Conservation (phyloP, 2,797 vertebrate species). For the Glossophaga mutica region DNA sequence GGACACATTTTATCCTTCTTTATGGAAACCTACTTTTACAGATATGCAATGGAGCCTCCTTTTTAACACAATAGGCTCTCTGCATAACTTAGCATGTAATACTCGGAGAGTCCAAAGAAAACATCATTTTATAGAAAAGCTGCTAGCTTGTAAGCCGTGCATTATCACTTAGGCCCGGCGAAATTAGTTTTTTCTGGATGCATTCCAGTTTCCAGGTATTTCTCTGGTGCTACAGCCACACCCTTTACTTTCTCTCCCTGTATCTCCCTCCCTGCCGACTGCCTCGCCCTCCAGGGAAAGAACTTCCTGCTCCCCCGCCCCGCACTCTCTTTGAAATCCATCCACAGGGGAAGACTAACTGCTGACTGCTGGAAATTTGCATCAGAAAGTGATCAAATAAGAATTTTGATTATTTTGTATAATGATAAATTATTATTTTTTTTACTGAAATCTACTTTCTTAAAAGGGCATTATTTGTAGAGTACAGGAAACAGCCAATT, state of each 20-base stretch:
- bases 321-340: slow-evolving; percentile 25
- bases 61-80: neutral
- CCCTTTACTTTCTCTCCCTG: neutral
- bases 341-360: slow-evolving; percentile 10
- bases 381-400: slow-evolving; percentile 44
- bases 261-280: neutral
- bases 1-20: neutral
- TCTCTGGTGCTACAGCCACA: neutral
- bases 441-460: neutral
- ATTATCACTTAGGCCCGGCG: neutral
- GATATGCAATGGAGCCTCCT: neutral
- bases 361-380: slow-evolving; percentile 11
- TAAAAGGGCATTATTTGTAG: slow-evolving; percentile 39
- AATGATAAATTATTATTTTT: neutral
- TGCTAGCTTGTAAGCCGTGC: neutral
- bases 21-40: neutral
- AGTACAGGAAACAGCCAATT: slow-evolving; percentile 26
- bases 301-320: slow-evolving; percentile 42
- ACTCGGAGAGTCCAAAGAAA: neutral
- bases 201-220: slow-evolving; percentile 46
- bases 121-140: slow-evolving; percentile 30
- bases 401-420: slow-evolving; percentile 41
- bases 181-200: slow-evolving; percentile 42
- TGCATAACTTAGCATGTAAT: neutral
- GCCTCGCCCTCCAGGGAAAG: slow-evolving; percentile 40